Evolutionary conservation across 2,113 vertebrate genomes (phyloP).

Genomic region (Phalacrocorax carbo): DNA sequence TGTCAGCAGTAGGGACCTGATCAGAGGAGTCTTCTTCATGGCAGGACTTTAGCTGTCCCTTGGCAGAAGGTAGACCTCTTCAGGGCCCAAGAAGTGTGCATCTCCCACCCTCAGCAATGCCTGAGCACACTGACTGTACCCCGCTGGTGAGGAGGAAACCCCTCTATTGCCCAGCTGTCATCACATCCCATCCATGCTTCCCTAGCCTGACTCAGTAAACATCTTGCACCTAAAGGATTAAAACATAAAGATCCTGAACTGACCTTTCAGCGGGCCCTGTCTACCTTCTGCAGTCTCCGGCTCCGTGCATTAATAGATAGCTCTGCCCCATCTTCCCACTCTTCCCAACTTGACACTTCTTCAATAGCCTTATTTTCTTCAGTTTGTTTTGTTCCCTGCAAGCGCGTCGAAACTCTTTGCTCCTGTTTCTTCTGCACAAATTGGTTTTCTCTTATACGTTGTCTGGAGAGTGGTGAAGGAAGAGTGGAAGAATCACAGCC

Average conservation of each 20-base stretch:
- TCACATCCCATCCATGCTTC: background rate
- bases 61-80: background rate
- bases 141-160: background rate
- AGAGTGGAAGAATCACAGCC: background rate
- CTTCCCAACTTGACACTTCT: background rate
- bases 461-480: background rate
- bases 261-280: background rate
- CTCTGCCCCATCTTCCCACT: background rate
- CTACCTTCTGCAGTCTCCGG: background rate
- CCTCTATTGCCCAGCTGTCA: background rate
- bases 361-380: background rate
- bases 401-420: accelerated
- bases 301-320: background rate
- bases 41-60: background rate
- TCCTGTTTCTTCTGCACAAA: background rate
- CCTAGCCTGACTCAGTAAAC: background rate
- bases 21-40: background rate
- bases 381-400: background rate
- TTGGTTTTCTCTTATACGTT: background rate
- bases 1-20: background rate
- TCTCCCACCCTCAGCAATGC: background rate
- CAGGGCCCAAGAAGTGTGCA: background rate
- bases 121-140: background rate
- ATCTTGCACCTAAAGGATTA: background rate
- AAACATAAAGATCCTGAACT: background rate